Conservation (phyloP, 2,888 invertebrate species). For the Chirona hameri region DNA sequence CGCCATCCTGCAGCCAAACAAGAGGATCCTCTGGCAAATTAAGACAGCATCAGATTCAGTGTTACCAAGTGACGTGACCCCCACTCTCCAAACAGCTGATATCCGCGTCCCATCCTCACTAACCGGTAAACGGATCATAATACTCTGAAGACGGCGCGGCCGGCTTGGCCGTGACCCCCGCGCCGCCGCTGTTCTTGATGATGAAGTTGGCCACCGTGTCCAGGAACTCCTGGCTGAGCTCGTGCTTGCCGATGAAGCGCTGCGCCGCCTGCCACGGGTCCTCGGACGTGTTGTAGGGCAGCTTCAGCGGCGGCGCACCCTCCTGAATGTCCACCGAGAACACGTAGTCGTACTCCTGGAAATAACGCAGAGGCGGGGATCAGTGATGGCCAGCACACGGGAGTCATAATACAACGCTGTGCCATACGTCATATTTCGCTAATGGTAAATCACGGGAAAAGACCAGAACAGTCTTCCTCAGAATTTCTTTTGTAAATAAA, state of each 20-base stretch:
- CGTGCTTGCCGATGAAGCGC: slow-evolving; percentile 77
- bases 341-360: slow-evolving; percentile 84
- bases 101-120: slow-evolving; percentile 31
- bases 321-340: slow-evolving; percentile 95
- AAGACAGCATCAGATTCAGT: no score
- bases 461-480: no score
- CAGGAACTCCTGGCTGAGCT: slow-evolving; percentile 77
- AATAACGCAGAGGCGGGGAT: neutral
- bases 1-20: no score
- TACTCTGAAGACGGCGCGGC: slow-evolving; percentile 45
- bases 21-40: no score
- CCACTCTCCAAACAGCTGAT: no score
- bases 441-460: no score
- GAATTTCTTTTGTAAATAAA: no score
- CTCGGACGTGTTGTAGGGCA: slow-evolving; percentile 84
- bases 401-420: no score
- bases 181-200: slow-evolving; percentile 68
- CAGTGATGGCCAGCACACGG: no score
- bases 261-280: slow-evolving; percentile 93
- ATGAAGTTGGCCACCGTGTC: slow-evolving; percentile 91
- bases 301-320: slow-evolving; percentile 77
- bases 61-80: no score
- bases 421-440: no score
- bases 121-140: slow-evolving; percentile 63
- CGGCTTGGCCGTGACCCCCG: slow-evolving; percentile 39